phyloP scores from a whole-genome alignment of 2,797 vertebrate species.

The Sternotherus odoratus region DNA sequence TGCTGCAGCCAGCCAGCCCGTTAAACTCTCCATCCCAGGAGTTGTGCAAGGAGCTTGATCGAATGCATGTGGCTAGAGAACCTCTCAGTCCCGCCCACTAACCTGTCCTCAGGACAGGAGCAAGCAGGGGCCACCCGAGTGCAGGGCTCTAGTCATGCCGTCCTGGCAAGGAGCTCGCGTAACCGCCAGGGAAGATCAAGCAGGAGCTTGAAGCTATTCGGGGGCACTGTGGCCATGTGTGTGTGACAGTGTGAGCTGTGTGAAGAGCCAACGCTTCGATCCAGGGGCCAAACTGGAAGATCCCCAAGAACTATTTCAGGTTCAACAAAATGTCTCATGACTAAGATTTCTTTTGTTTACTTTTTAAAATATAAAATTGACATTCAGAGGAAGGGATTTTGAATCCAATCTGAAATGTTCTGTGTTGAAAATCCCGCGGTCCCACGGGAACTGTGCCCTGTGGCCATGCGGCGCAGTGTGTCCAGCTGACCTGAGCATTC shows the following conservation, averaged over 20 bases:
- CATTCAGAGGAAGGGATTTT: background rate
- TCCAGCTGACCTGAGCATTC: background rate
- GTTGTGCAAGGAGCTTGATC: slow-evolving; percentile 28
- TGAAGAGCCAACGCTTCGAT: background rate
- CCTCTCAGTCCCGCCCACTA: slow-evolving; percentile 33
- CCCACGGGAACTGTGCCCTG: background rate
- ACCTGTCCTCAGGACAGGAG: slow-evolving; percentile 35
- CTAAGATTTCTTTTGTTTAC: background rate
- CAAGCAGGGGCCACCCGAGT: slow-evolving; percentile 60
- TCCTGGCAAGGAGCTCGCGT: slow-evolving; percentile 9
- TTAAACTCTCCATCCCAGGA: slow-evolving; percentile 57
- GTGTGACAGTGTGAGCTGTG: background rate
- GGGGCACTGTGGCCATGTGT: background rate
- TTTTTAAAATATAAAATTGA: background rate
- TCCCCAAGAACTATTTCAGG: too few relatives aligned
- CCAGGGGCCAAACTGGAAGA: background rate
- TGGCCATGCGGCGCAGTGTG: too few relatives aligned
- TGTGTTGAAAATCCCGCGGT: background rate
- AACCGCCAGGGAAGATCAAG: background rate
- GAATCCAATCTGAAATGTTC: background rate
- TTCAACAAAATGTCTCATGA: background rate
- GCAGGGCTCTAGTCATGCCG: background rate
- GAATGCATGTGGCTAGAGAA: slow-evolving; percentile 36
- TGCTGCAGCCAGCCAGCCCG: slow-evolving; percentile 63
- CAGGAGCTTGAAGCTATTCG: slow-evolving; percentile 17